Evolutionary conservation across 2,888 invertebrate genomes (phyloP).

Genomic region (Anthophora plumipes): DNA sequence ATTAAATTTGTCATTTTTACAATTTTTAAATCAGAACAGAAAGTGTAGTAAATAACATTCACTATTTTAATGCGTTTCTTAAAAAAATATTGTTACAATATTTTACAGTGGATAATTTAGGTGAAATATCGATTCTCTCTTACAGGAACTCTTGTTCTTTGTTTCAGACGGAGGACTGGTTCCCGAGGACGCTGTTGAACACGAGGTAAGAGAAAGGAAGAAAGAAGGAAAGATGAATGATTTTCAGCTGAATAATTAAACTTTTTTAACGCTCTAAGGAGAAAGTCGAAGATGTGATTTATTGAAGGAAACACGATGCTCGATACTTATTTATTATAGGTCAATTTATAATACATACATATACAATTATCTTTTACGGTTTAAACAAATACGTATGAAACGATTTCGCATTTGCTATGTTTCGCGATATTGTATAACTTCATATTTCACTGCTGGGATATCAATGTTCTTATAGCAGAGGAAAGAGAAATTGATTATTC

Average conservation of each 20-base stretch:
- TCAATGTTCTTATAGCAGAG: neutral
- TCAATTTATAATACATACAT: conserved; percentile 8
- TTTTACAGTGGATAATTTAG: neutral
- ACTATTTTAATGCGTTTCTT: neutral
- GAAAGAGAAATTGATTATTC: neutral
- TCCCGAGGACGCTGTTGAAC: conserved; percentile 71
- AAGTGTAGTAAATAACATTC: neutral
- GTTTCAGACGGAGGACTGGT: conserved; percentile 80
- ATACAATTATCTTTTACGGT: neutral
- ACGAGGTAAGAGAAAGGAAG: conserved; percentile 74
- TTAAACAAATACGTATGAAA: conserved; percentile 1
- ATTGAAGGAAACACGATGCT: conserved; percentile 18
- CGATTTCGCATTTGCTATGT: neutral
- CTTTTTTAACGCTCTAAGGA: conserved; percentile 22
- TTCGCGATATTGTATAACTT: neutral
- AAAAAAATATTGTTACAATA: neutral
- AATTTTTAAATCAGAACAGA: too few relatives aligned
- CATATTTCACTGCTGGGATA: neutral
- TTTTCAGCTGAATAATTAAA: conserved; percentile 8
- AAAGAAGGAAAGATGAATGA: conserved; percentile 18
- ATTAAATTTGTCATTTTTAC: too few relatives aligned
- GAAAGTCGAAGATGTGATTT: conserved; percentile 34
- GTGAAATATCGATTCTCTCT: neutral
- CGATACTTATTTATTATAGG: conserved; percentile 7
- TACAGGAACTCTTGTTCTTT: conserved; percentile 48